Evolutionary conservation across 64 coral and sea anemone genomes (phyloP), one percentile per base, ranked within the genome.

Genomic region (Montipora foliosa): DNA sequence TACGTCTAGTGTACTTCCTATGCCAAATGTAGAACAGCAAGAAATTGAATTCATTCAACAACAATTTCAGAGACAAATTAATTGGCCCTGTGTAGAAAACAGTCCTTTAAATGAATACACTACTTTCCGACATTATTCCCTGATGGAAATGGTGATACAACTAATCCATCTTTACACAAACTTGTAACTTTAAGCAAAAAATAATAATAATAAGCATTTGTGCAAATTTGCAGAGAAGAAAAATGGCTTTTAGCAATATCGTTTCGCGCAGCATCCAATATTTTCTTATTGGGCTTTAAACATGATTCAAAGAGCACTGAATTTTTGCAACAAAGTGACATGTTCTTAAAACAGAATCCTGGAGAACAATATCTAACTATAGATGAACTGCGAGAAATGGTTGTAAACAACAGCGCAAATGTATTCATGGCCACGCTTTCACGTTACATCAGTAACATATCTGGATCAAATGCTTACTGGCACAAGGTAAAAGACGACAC

Each of bases 1-100:
- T 77, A 84, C 79, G 66, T 83, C 67, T 64, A 94, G 87, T 74
- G 89, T 94, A 55, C 93, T 90, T 90, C 93, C 92, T 67, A 79
- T 82, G 58, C 88, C 73, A 45, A 57, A 87, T 76, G 81, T 29
- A 44, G 61, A 89, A 47, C 62, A 94, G 49, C 67, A 89, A 75
- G 86, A 94, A 89, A 55, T 73, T 47, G 20, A 89, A 62, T 72
- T 68, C 57, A 94, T 94, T 75, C 78, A 76, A 57, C 48, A 89
- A 49, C 62, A 94, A 81, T 5, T 93, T 87, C 44, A 71, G 68
- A 21, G 68, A 71, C 64, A 60, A 60, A 80, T 89, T 45, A 69
- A 88, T 80, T 89, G 92, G 87, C 92, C 92, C 81, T 47, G 19
- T 48, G 60, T 73, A 84, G 67, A 82, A 66, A 83, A 51, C 29